A percentile compares a stretch with the other conserved stretches of the same genome.
phyloP scores from a whole-genome alignment of 2,888 invertebrate genomes.

The Polydesmus complanatus region DNA sequence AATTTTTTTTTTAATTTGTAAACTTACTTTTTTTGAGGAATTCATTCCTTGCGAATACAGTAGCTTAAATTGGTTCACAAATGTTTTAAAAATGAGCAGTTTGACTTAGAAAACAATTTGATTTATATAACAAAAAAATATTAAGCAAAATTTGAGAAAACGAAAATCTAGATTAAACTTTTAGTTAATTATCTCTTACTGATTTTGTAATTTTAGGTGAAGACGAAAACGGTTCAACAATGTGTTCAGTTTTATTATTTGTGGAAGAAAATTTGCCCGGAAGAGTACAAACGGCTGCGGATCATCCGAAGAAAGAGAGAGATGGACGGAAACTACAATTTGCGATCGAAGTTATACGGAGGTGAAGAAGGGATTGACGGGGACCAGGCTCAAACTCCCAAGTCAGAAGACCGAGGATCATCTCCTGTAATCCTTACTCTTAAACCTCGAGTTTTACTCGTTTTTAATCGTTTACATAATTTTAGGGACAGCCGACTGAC shows the following conservation, averaged over 20 bases:
- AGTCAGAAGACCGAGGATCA: slow-evolving; percentile 8
- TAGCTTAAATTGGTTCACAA: no score
- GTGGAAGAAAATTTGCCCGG: slow-evolving; percentile 95
- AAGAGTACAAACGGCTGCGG: slow-evolving; percentile 65
- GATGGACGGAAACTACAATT: slow-evolving; percentile 28
- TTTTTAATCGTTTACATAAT: not conserved
- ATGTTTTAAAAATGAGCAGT: not conserved
- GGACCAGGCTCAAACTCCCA: slow-evolving; percentile 5
- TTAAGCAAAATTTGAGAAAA: no score
- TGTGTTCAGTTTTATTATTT: slow-evolving; percentile 98
- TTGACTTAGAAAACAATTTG: slow-evolving; percentile 1
- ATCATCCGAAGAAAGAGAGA: slow-evolving; percentile 48
- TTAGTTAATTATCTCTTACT: not conserved
- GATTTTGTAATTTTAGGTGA: slow-evolving; percentile 43
- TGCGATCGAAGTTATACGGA: slow-evolving; percentile 25
- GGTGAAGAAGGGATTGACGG: slow-evolving; percentile 5
- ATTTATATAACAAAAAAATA: no score
- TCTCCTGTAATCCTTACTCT: slow-evolving; percentile 3
- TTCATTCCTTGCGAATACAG: no score
- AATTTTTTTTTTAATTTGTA: no score
- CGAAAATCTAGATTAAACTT: no score
- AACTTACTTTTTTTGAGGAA: no score
- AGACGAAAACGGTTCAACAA: slow-evolving; percentile 70
- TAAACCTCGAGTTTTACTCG: not conserved
- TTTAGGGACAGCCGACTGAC: not conserved